These are phyloP conservation scores for Megaptera novaeangliae DNA, from an alignment of 2,113 vertebrate species.

Conservation along the genomic window DNA sequence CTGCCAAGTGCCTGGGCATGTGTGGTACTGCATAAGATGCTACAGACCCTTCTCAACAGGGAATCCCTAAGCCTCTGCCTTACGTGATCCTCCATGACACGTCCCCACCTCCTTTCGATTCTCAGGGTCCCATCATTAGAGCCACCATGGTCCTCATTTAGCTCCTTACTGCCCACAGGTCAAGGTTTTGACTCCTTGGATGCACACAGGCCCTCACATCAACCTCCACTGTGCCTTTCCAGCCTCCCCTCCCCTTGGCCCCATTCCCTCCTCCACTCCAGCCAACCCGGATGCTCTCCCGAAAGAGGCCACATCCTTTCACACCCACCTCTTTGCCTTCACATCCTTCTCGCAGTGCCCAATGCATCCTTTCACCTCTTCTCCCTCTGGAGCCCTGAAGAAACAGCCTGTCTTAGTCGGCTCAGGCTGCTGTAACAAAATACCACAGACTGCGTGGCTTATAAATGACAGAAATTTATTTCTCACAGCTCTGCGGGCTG, in stretches of 20 bases:
- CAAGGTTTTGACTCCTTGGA: not conserved
- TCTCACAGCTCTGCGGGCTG: not conserved
- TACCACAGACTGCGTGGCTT: not conserved
- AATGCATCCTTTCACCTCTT: accelerated
- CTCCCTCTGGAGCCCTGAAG: not conserved
- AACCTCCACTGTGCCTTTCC: not conserved
- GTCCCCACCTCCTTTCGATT: not conserved
- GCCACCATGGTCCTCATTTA: not conserved
- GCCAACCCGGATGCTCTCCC: not conserved
- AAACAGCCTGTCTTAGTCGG: not conserved
- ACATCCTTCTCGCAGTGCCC: not conserved
- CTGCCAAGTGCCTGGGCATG: not conserved
- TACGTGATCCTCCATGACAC: no score
- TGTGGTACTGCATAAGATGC: not conserved
- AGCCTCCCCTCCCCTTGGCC: not conserved
- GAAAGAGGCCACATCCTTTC: accelerated
- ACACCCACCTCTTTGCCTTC: not conserved
- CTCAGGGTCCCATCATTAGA: not conserved
- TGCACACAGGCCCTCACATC: not conserved
- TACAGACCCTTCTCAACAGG: not conserved
- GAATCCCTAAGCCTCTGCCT: not conserved
- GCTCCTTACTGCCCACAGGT: not conserved
- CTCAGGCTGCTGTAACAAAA: not conserved
- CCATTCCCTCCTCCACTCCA: not conserved
- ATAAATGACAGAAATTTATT: no score